Conservation (phyloP, 2,113 vertebrate genomes). For the Polypterus bichir region DNA sequence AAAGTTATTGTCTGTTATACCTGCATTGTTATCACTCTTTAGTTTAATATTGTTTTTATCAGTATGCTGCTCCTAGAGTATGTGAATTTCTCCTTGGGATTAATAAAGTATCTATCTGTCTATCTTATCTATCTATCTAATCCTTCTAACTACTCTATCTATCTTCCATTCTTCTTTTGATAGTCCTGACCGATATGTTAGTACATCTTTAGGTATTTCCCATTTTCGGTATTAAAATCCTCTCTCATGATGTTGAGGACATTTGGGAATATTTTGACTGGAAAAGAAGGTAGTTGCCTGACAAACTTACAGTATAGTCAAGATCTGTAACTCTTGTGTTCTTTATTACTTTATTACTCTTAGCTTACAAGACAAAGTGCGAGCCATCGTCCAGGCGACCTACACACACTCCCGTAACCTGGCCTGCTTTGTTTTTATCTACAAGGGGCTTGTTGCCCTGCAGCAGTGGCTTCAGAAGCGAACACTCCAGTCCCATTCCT, state of each 20-base stretch:
- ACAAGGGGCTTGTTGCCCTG: slow-evolving; percentile 70
- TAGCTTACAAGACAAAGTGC: slow-evolving; percentile 78
- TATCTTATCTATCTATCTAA: no score
- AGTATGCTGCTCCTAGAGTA: no score
- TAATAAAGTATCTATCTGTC: no score
- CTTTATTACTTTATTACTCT: slow-evolving; percentile 17
- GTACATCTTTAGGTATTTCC: no score
- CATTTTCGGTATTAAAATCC: no score
- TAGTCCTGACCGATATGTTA: no score
- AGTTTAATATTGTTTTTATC: no score
- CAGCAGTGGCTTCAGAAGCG: slow-evolving; percentile 68
- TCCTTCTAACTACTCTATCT: no score
- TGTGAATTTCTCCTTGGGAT: no score
- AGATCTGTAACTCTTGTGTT: background rate
- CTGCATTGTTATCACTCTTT: no score
- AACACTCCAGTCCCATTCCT: slow-evolving; percentile 67
- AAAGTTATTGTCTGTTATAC: no score
- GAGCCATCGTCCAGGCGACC: slow-evolving; percentile 69
- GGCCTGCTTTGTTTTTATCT: slow-evolving; percentile 80
- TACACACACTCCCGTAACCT: slow-evolving; percentile 81
- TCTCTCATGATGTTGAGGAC: background rate
- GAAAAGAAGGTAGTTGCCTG: background rate
- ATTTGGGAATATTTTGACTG: background rate
- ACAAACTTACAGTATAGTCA: background rate
- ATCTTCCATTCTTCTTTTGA: no score